Base-by-base conservation (phyloP, 2,113 vertebrate species). In the Etia nguti region DNA sequence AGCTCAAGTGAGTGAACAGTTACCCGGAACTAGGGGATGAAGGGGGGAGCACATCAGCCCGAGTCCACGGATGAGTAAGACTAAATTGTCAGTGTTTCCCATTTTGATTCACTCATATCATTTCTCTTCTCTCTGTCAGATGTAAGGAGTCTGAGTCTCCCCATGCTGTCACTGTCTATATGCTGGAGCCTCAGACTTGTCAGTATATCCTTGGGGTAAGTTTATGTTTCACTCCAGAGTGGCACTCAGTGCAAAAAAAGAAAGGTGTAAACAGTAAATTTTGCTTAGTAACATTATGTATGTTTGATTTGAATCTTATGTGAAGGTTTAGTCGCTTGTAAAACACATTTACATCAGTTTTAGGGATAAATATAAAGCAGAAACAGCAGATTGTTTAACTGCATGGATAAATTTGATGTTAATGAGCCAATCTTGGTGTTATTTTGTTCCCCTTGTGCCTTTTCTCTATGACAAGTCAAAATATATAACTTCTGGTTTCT, bases 111-210 rank as follows among this genome's bases (percentile, higher is more conserved):
- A 24, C 22, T 85, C 10, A 2, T 79, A 77, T 68, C 34, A n/a
- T 82, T 81, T 86, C 12, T 59, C 38, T 65, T 24, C 65, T 62
- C 3, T 86, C 26, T 85, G 55, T 88, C 93, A 99, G 99, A 96
- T 99, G 99, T 94, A 99, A 99, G 93, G 98, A 99, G 93, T 99
- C 99, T 0, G 99, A 99, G 83, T 99, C 99, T 77, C 98, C 98
- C 84, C 99, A 99, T 1, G 98, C 99, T n/a, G 99, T 99, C 81
- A 99, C 98, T 50, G 97, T 99, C 41, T 99, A 99, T 89, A 99
- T 99, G 98, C 91, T 99, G 88, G 99, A 99, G 89, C 99, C 98
- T 92, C 98, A 99, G 60, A 98, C 98, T 54, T 99, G 99, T 94
- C 99, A 99, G 16, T 99, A 99, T 91, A 96, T 99, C 89, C 98